Conservation (phyloP, 2,797 vertebrate genomes). For the Numenius phaeopus region DNA sequence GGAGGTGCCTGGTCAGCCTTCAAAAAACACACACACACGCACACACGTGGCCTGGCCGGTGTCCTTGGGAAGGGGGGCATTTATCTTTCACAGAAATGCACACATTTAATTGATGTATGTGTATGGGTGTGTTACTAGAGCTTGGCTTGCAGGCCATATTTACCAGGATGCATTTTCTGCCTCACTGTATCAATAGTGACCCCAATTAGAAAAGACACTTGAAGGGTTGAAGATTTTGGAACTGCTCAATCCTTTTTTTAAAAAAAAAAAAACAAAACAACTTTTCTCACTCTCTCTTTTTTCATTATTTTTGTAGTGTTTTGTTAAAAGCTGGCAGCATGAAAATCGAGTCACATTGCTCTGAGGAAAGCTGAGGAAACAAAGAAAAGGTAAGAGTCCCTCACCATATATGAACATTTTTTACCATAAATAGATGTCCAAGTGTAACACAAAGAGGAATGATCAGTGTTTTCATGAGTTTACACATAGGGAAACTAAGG, state of each 20-base stretch:
- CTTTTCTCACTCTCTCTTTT: not conserved
- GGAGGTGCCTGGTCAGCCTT: constrained; percentile 86
- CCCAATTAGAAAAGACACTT: not conserved
- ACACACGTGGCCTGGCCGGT: constrained; percentile 72
- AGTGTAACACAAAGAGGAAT: not conserved
- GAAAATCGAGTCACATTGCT: accelerated
- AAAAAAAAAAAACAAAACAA: no score
- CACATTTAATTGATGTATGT: not conserved
- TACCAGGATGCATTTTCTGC: not conserved
- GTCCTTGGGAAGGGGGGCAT: constrained; percentile 79
- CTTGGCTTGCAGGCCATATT: not conserved
- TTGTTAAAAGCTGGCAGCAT: not conserved
- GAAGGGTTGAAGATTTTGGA: not conserved
- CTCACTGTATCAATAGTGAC: not conserved
- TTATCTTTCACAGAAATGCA: constrained; percentile 71
- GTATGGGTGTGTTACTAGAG: not conserved
- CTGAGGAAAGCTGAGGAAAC: not conserved
- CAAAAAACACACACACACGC: constrained; percentile 76
- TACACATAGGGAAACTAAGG: not conserved
- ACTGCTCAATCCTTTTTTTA: not conserved
- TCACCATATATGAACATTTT: not conserved
- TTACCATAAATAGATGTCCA: not conserved
- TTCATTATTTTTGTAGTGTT: constrained; percentile 31
- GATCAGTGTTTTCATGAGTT: not conserved
- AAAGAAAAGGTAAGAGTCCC: not conserved